Percentiles rank a stretch among this genome's conserved stretches.
phyloP scores from a whole-genome alignment of 2,888 invertebrate species.

The Amiota mariae region DNA sequence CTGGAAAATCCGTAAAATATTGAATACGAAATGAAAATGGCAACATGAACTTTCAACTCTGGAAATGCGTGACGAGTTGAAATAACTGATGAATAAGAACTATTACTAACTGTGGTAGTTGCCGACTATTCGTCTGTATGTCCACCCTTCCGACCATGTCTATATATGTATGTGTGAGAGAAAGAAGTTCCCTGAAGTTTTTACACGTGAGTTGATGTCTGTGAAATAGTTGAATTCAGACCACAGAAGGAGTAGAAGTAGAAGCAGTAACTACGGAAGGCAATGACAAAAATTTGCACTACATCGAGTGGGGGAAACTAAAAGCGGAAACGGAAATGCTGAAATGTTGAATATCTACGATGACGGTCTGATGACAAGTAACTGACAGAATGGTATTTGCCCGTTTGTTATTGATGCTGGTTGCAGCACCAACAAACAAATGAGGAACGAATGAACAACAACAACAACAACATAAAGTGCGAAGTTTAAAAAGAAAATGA shows the following conservation, averaged over 20 bases:
- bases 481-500: background rate
- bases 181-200: too few species aligned
- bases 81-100: background rate
- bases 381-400: too few species aligned
- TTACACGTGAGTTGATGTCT: too few species aligned
- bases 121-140: background rate
- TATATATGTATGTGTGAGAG: too few species aligned
- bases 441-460: background rate
- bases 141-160: too few species aligned
- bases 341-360: background rate
- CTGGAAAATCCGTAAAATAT: background rate
- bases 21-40: slow-evolving; percentile 9
- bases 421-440: background rate
- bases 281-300: too few species aligned
- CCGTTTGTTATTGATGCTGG: background rate
- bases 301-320: background rate
- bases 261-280: too few species aligned
- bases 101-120: background rate
- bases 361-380: slow-evolving; percentile 1
- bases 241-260: too few species aligned
- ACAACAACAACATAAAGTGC: background rate
- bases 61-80: slow-evolving; percentile 8
- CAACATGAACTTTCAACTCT: slow-evolving; percentile 5
- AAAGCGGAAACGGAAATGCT: slow-evolving; percentile 7
- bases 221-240: too few species aligned